Conservation (phyloP, 2,888 invertebrate species). For the Polia nebulosa region DNA sequence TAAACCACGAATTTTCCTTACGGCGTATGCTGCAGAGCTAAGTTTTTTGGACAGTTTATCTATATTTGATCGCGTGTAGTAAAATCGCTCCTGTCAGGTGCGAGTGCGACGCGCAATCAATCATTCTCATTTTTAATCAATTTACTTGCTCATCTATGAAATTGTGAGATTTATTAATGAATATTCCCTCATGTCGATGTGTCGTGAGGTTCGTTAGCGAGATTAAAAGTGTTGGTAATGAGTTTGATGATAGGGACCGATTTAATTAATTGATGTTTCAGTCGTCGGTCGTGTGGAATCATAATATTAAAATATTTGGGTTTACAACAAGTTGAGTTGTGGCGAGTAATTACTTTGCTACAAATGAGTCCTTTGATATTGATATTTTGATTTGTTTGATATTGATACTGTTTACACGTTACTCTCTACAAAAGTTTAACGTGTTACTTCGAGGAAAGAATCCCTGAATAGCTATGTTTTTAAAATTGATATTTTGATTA, state of each 20-base stretch:
- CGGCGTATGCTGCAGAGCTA: too few species aligned
- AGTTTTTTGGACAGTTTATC: too few species aligned
- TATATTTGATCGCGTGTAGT: conserved; percentile 73
- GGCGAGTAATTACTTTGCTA: conserved; percentile 1
- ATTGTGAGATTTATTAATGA: conserved; percentile 69
- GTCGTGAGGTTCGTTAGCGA: conserved; percentile 66
- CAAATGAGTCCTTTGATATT: background rate
- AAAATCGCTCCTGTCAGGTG: conserved; percentile 81
- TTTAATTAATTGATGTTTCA: conserved; percentile 54
- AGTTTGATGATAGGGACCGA: conserved; percentile 54
- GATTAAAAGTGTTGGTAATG: conserved; percentile 67
- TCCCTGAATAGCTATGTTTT: background rate
- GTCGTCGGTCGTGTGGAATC: conserved; percentile 6
- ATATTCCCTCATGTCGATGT: conserved; percentile 51
- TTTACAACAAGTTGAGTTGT: conserved; percentile 31
- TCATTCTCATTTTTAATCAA: conserved; percentile 86
- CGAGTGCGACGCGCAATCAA: conserved; percentile 78
- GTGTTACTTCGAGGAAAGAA: too few species aligned
- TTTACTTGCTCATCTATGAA: conserved; percentile 80
- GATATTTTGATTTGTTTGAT: background rate
- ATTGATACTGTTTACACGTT: background rate
- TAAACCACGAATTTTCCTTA: too few species aligned
- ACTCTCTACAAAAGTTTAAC: too few species aligned
- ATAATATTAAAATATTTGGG: conserved; percentile 18
- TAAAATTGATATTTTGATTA: too few species aligned